phyloP scores from a whole-genome alignment of 2,113 vertebrate species.

The Ciconia stormi region DNA sequence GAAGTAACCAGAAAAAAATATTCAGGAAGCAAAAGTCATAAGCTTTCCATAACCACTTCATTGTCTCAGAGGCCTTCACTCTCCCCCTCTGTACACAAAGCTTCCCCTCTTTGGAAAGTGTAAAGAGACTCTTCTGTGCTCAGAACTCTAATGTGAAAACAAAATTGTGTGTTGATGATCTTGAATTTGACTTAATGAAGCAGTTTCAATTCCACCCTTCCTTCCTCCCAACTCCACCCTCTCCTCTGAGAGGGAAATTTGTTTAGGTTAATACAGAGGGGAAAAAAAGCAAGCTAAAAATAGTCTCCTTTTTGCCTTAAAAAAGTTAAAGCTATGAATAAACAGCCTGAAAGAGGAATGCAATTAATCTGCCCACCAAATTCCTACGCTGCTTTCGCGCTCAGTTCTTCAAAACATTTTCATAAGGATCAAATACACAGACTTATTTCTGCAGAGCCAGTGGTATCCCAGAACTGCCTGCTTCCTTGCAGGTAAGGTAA shows the following conservation, averaged over 20 bases:
- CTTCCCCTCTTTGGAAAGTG: neutral
- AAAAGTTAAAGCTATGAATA: constrained; percentile 25
- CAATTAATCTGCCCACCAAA: constrained; percentile 21
- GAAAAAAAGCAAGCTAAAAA: neutral
- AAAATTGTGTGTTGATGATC: neutral
- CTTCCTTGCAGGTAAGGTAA: neutral
- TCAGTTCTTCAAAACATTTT: constrained; percentile 11
- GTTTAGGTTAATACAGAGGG: neutral
- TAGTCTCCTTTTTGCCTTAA: neutral
- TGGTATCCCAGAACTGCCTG: neutral
- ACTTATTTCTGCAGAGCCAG: neutral
- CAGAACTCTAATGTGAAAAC: neutral
- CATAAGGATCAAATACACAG: neutral
- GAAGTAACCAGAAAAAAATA: neutral
- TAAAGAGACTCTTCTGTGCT: neutral
- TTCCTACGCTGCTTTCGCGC: constrained; percentile 5
- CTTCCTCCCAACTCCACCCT: constrained; percentile 40
- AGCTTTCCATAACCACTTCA: neutral
- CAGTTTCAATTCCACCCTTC: constrained; percentile 23
- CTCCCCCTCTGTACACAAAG: neutral
- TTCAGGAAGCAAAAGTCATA: neutral
- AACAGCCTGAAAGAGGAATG: constrained; percentile 35
- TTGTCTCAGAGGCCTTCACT: neutral
- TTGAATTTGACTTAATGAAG: neutral
- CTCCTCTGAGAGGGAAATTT: neutral